Conservation (phyloP, 2,888 invertebrate genomes). For the Chelonus formosanus region DNA sequence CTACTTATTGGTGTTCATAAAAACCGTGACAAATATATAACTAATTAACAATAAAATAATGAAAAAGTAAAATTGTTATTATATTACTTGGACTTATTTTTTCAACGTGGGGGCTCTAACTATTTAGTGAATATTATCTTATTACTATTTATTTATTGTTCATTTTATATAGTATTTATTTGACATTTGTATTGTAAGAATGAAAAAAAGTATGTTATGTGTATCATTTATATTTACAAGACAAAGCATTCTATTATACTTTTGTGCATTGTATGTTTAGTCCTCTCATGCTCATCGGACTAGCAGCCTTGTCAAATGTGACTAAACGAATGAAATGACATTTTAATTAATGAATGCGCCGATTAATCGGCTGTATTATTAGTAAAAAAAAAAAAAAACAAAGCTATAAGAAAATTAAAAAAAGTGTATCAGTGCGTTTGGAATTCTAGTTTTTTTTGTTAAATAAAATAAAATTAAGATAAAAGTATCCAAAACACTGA, state of each 20-base stretch:
- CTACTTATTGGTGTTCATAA: too few relatives aligned
- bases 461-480: slow-evolving; percentile 12
- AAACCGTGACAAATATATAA: too few relatives aligned
- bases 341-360: slow-evolving; percentile 31
- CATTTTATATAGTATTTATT: slow-evolving; percentile 12
- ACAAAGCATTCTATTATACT: background rate
- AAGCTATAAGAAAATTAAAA: slow-evolving; percentile 13
- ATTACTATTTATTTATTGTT: slow-evolving; percentile 26
- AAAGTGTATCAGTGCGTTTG: too few relatives aligned
- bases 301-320: slow-evolving; percentile 54
- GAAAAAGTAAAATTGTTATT: too few relatives aligned
- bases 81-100: too few relatives aligned
- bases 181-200: slow-evolving; percentile 5
- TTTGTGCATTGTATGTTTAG: slow-evolving; percentile 47
- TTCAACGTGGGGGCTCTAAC: too few relatives aligned
- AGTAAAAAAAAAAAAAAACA: slow-evolving; percentile 25
- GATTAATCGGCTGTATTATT: slow-evolving; percentile 37
- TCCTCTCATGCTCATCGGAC: slow-evolving; percentile 61
- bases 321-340: slow-evolving; percentile 38
- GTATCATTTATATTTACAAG: background rate
- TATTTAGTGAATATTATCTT: slow-evolving; percentile 17
- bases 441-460: background rate
- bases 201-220: background rate
- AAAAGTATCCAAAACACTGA: slow-evolving; percentile 22
- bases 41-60: too few relatives aligned